Percentiles rank a stretch among this genome's conserved stretches.
phyloP scores from a whole-genome alignment of 2,797 vertebrate species.

The Rhynchonycteris naso region DNA sequence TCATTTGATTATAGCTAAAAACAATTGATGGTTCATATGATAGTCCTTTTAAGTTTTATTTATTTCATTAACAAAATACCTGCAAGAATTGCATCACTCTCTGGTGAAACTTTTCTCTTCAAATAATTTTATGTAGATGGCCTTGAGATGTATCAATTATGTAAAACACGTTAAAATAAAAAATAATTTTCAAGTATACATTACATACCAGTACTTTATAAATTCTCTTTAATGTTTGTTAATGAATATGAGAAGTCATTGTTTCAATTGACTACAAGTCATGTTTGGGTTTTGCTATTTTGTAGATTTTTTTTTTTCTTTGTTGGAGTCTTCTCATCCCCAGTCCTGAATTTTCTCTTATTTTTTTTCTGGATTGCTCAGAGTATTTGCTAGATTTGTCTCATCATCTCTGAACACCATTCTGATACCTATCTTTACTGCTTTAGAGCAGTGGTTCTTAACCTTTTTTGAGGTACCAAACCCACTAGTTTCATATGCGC shows the following conservation, averaged over 20 bases:
- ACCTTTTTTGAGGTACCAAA: too few relatives aligned
- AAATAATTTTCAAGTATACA: slow-evolving; percentile 81
- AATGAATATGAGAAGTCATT: slow-evolving; percentile 74
- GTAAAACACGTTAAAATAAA: slow-evolving; percentile 83
- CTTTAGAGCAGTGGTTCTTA: too few relatives aligned
- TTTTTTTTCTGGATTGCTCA: slow-evolving; percentile 86
- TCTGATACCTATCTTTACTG: slow-evolving; percentile 80
- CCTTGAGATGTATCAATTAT: slow-evolving; percentile 72
- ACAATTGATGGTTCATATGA: not conserved
- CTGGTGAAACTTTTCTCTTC: slow-evolving; percentile 67
- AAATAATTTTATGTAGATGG: slow-evolving; percentile 76
- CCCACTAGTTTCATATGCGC: too few relatives aligned
- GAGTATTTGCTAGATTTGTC: slow-evolving; percentile 79
- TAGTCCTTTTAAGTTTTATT: slow-evolving; percentile 31
- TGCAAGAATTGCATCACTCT: slow-evolving; percentile 63
- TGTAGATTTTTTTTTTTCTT: slow-evolving; percentile 82
- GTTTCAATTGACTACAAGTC: slow-evolving; percentile 61
- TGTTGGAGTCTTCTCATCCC: slow-evolving; percentile 85
- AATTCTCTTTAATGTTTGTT: slow-evolving; percentile 70
- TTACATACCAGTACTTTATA: slow-evolving; percentile 83
- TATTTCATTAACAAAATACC: slow-evolving; percentile 87
- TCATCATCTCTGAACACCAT: slow-evolving; percentile 81
- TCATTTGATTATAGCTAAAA: not conserved
- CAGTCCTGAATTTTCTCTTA: slow-evolving; percentile 82
- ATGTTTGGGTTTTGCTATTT: not conserved